These are phyloP conservation scores for Nymphalis urticae DNA, from an alignment of 2,888 invertebrate genomes.

Conservation along the genomic window DNA sequence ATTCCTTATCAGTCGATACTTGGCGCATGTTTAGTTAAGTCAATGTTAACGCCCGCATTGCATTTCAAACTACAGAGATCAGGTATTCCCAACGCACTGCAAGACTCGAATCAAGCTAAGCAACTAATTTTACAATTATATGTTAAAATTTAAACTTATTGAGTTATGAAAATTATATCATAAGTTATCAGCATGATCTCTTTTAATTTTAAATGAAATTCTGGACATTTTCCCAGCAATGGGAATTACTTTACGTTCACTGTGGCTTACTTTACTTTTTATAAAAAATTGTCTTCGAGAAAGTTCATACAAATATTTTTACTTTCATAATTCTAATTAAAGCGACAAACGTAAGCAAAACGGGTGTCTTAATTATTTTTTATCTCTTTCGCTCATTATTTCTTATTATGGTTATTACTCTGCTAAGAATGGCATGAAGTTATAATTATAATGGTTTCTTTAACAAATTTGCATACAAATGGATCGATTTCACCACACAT, in stretches of 20 bases:
- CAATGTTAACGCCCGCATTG: too few species aligned
- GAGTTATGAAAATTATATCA: too few species aligned
- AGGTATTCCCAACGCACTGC: too few species aligned
- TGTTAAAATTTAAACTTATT: too few species aligned
- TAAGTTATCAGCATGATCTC: too few species aligned
- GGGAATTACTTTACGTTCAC: too few species aligned
- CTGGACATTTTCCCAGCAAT: too few species aligned
- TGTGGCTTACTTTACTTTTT: too few species aligned
- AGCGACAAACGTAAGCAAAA: background rate
- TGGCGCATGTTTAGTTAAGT: background rate
- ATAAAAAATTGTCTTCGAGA: background rate
- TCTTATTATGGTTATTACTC: background rate
- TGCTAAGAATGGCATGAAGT: constrained; percentile 2
- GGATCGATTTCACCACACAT: background rate
- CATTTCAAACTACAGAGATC: too few species aligned
- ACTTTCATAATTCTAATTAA: constrained; percentile 11
- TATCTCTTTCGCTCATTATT: constrained; percentile 1
- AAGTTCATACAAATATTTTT: constrained; percentile 1
- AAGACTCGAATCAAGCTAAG: too few species aligned
- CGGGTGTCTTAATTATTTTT: background rate
- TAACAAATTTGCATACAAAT: constrained; percentile 8
- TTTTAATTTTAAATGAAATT: too few species aligned
- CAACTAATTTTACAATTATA: too few species aligned
- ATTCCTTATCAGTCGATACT: constrained; percentile 28
- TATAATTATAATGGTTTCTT: background rate